Percentiles rank a stretch among this genome's conserved stretches.
Evolutionary conservation across 2,888 invertebrate genomes (phyloP).

Genomic region (Augiades crinisus): DNA sequence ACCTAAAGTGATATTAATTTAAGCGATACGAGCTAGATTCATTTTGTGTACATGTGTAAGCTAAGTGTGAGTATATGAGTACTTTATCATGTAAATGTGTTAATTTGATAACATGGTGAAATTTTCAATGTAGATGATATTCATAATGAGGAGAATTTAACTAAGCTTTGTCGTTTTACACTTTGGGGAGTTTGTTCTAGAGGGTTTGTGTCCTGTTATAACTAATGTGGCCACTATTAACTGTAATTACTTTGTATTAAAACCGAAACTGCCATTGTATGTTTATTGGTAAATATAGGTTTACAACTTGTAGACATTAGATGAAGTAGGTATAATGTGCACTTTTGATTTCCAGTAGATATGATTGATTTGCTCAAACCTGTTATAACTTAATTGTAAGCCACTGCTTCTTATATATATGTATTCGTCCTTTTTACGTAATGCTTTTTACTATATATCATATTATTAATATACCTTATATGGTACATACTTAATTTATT

Average conservation of each 20-base stretch:
- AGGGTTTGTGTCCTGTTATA: not conserved
- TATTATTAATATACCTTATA: too few relatives aligned
- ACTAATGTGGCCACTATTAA: too few relatives aligned
- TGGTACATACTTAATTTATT: too few relatives aligned
- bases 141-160: too few relatives aligned
- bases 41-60: slow-evolving; percentile 50
- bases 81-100: not conserved
- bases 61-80: not conserved
- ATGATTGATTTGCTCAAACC: slow-evolving; percentile 19
- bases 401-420: not conserved
- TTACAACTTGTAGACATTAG: slow-evolving; percentile 8
- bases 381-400: slow-evolving; percentile 1
- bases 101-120: not conserved
- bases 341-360: slow-evolving; percentile 8
- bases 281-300: not conserved
- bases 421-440: too few relatives aligned
- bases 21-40: slow-evolving; percentile 69
- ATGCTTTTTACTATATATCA: not conserved
- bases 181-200: not conserved
- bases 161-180: not conserved
- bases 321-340: slow-evolving; percentile 1
- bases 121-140: not conserved
- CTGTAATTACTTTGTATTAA: not conserved
- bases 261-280: slow-evolving; percentile 3
- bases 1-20: slow-evolving; percentile 79